Conservation (phyloP, 2,888 invertebrate species). For the Ethmia dodecea region DNA sequence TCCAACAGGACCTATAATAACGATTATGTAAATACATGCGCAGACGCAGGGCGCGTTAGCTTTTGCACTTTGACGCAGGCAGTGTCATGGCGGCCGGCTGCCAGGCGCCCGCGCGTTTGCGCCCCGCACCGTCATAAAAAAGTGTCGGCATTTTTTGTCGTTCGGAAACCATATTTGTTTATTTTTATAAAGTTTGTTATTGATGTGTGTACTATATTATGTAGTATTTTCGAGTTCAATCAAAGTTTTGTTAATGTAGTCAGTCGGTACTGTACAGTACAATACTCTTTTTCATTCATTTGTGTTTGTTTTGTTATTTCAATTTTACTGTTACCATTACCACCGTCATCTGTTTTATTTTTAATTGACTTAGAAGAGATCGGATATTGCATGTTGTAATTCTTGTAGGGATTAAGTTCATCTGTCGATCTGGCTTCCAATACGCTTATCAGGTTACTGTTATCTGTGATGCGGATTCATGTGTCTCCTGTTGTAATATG, state of each 20-base stretch:
- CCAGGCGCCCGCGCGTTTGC: conserved; percentile 52
- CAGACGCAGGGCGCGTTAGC: conserved; percentile 39
- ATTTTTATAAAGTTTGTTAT: background rate
- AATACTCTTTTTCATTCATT: too few species aligned
- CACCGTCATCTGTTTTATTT: background rate
- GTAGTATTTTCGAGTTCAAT: too few species aligned
- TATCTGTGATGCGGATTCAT: conserved; percentile 20
- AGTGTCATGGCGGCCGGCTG: conserved; percentile 67
- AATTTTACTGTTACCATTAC: too few species aligned
- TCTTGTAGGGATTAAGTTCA: conserved; percentile 22
- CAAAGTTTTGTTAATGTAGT: background rate
- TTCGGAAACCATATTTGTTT: conserved; percentile 2
- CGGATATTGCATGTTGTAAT: conserved; percentile 1
- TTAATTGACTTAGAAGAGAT: background rate
- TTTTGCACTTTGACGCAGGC: conserved; percentile 32
- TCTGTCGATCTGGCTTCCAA: conserved; percentile 34
- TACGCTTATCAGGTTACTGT: conserved; percentile 39
- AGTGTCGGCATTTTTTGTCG: conserved; percentile 11
- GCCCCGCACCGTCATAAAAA: conserved; percentile 28
- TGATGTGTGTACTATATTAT: background rate
- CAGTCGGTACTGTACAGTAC: too few species aligned
- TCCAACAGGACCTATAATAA: conserved; percentile 47
- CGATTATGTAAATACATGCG: conserved; percentile 61
- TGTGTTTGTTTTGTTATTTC: too few species aligned
- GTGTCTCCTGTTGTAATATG: conserved; percentile 1